These are phyloP conservation scores for Archips crataeganus DNA, from an alignment of 2,888 invertebrate genomes.

Conservation along the genomic window DNA sequence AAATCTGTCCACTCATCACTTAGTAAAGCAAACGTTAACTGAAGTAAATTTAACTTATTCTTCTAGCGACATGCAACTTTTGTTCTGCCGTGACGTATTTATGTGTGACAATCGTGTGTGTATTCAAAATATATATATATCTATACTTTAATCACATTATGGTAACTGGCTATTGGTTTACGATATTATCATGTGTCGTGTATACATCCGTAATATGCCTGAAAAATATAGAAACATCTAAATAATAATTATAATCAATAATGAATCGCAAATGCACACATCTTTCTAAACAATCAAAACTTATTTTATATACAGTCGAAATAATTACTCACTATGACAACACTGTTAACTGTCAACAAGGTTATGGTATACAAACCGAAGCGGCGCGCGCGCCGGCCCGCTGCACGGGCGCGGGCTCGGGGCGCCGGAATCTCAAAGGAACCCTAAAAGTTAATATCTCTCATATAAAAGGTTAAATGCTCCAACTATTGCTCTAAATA, in stretches of 20 bases:
- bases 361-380: slow-evolving; percentile 76
- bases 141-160: slow-evolving; percentile 73
- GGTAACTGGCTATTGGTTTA: slow-evolving; percentile 80
- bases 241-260: slow-evolving; percentile 54
- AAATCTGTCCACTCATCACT: neutral
- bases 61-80: slow-evolving; percentile 41
- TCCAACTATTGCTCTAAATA: slow-evolving; percentile 79
- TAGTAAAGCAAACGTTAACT: neutral
- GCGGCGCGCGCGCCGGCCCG: slow-evolving; percentile 54
- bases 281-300: slow-evolving; percentile 75
- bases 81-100: slow-evolving; percentile 44
- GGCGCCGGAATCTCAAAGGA: slow-evolving; percentile 62
- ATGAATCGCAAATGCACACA: slow-evolving; percentile 70
- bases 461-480: slow-evolving; percentile 83
- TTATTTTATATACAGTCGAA: slow-evolving; percentile 81
- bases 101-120: slow-evolving; percentile 60
- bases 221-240: slow-evolving; percentile 55
- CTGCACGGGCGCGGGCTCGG: neutral
- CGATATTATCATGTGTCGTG: slow-evolving; percentile 64
- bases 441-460: slow-evolving; percentile 65
- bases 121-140: slow-evolving; percentile 74
- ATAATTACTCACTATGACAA: slow-evolving; percentile 83
- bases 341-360: slow-evolving; percentile 83
- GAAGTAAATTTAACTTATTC: slow-evolving; percentile 21
- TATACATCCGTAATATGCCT: slow-evolving; percentile 50